A percentile compares a stretch with the other conserved stretches of the same genome.
Conservation (phyloP, 2,797 vertebrate species). For the Uromys caudimaculatus region DNA sequence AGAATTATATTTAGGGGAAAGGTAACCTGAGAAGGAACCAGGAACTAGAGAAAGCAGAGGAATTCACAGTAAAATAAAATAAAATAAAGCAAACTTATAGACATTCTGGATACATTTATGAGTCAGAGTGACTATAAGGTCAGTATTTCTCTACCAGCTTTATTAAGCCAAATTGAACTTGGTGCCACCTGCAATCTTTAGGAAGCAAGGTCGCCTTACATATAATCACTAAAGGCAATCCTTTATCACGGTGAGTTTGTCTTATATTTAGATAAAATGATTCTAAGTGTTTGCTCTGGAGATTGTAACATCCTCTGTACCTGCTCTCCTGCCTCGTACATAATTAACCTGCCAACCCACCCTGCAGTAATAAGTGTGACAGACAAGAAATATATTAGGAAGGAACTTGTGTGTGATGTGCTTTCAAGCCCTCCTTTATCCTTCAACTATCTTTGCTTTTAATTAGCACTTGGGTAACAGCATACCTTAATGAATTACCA, state of each 20-base stretch:
- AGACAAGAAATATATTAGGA: conserved; percentile 87
- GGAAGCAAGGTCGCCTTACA: conserved; percentile 64
- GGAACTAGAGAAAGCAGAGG: not conserved
- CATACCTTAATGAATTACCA: conserved; percentile 86
- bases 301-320: conserved; percentile 88
- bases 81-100: conserved; percentile 2
- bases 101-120: not conserved
- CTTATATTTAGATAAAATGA: conserved; percentile 88
- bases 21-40: not conserved
- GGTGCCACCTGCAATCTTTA: conserved; percentile 27
- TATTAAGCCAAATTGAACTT: not conserved
- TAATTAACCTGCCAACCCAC: conserved; percentile 91
- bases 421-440: conserved; percentile 85
- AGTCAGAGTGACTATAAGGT: not conserved
- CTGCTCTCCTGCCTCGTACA: conserved; percentile 86
- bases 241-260: conserved; percentile 86
- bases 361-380: conserved; percentile 88
- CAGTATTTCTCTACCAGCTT: not conserved
- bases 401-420: conserved; percentile 84
- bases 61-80: not conserved
- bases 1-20: not conserved
- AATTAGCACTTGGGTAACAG: conserved; percentile 86
- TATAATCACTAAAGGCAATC: conserved; percentile 82
- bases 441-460: conserved; percentile 86
- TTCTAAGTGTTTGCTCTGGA: conserved; percentile 88